Evolutionary conservation across 2,797 vertebrate genomes (phyloP), one percentile per base, ranked within the genome.

Genomic region (Sebastes reedi): DNA sequence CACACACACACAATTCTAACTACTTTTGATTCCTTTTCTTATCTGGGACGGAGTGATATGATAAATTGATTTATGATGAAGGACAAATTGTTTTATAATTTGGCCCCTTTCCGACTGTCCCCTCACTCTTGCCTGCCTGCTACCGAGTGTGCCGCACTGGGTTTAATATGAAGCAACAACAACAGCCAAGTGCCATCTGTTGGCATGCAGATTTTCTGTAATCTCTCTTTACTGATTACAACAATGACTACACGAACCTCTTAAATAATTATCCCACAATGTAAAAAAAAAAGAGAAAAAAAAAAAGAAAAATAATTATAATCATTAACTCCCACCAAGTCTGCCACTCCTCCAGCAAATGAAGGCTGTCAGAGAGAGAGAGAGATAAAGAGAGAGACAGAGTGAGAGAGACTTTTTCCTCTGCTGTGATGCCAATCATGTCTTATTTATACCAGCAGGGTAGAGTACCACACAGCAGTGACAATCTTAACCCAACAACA

Each of bases 181-280:
- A 93, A 87, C 91, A 92, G 91, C 92, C 82, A 92, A 94, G 89
- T 94, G 89, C 95, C 95, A 95, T 95, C 95, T 96, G 95, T 95
- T 95, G 93, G 94, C 95, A 94, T 93, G 94, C 91, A 93, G 95
- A 96, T 96, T 95, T 95, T 95, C 94, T 94, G 95, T 96, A 95
- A 96, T 96, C 95, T 95, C 94, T 95, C 94, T 96, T 96, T 95
- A 95, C 96, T 96, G 95, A 96, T 96, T 96, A 95, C 94, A 95
- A 94, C 94, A 91, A 95, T 94, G 94, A 95, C 95, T 95, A 95
- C 95, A 96, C 93, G 86, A 95, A 96, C 95, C 96, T 96, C 95
- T 96, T 96, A 96, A 96, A 96, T 96, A 96, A 96, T 96, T 96
- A 96, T 96, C 94, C 95, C 92, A 89, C 95, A 94, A 95, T 95